Evolutionary conservation across 2,888 invertebrate species (phyloP).

Genomic region (Saturnia japonica): DNA sequence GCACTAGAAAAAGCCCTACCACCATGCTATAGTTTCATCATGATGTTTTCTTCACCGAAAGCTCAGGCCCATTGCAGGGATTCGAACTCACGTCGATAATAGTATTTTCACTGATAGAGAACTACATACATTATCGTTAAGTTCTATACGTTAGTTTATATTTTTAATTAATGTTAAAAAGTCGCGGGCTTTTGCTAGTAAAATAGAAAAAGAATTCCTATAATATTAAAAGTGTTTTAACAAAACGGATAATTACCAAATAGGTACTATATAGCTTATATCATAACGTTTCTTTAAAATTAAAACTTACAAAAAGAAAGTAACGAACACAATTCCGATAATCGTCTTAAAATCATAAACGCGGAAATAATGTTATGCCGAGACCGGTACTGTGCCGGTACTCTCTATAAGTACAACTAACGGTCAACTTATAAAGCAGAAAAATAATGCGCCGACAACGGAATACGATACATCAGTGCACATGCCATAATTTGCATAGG

Average conservation of each 20-base stretch:
- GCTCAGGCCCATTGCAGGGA: no score
- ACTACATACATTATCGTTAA: no score
- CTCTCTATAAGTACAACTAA: conserved; percentile 29
- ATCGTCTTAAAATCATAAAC: conserved; percentile 18
- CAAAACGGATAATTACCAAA: neutral
- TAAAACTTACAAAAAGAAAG: neutral
- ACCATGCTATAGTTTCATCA: no score
- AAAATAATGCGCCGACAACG: conserved; percentile 35
- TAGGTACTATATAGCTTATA: neutral
- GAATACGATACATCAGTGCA: conserved; percentile 25
- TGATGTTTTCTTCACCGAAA: no score
- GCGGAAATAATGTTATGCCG: conserved; percentile 24
- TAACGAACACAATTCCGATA: conserved; percentile 17
- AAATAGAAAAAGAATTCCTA: no score
- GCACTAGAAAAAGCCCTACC: no score
- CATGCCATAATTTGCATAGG: conserved; percentile 26
- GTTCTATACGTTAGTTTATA: no score
- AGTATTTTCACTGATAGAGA: no score
- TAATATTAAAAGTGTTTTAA: neutral
- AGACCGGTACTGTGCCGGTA: conserved; percentile 19
- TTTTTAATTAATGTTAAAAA: no score
- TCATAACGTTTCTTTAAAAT: neutral
- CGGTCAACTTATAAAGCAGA: conserved; percentile 40
- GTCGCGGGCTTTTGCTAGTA: no score
- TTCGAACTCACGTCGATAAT: no score